Conservation (phyloP, 2,113 vertebrate genomes). For the Syngnathus typhle region DNA sequence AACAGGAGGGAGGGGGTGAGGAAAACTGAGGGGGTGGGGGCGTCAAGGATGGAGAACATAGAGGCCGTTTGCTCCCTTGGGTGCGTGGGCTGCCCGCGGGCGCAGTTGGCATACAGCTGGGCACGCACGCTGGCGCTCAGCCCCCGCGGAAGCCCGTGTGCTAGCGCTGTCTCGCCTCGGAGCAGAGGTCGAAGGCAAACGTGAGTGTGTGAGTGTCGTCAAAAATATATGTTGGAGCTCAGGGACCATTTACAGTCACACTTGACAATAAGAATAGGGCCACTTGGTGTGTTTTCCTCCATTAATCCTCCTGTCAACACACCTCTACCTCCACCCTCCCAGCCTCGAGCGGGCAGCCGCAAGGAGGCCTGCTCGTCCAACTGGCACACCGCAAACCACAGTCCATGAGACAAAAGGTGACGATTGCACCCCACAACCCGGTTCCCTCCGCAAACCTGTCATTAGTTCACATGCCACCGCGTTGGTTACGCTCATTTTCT, state of each 20-base stretch:
- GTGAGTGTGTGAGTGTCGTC: slow-evolving; percentile 37
- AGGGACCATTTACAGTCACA: slow-evolving; percentile 62
- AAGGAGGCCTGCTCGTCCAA: slow-evolving; percentile 31
- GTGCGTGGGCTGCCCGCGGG: slow-evolving; percentile 58
- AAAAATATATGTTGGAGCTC: slow-evolving; percentile 62
- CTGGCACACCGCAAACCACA: slow-evolving; percentile 28
- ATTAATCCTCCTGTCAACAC: slow-evolving; percentile 10
- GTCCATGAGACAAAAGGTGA: slow-evolving; percentile 42
- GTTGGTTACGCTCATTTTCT: slow-evolving; percentile 35
- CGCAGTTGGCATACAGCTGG: slow-evolving; percentile 72
- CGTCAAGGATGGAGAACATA: slow-evolving; percentile 31
- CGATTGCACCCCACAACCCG: slow-evolving; percentile 40
- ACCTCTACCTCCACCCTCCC: slow-evolving; percentile 1
- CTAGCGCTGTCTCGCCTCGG: slow-evolving; percentile 50
- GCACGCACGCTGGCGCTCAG: slow-evolving; percentile 56
- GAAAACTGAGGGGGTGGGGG: slow-evolving; percentile 30
- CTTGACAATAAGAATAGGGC: slow-evolving; percentile 67
- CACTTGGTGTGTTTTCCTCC: slow-evolving; percentile 20
- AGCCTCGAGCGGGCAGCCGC: slow-evolving; percentile 27
- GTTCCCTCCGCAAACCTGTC: slow-evolving; percentile 51
- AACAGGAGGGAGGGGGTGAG: slow-evolving; percentile 26
- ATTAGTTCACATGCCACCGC: slow-evolving; percentile 57
- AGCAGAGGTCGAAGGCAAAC: slow-evolving; percentile 63
- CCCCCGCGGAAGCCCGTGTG: slow-evolving; percentile 58
- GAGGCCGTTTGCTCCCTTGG: slow-evolving; percentile 58